Evolutionary conservation across 2,797 vertebrate species (phyloP), one percentile per base, ranked within the genome.

Genomic region (Ambastaia sidthimunki): DNA sequence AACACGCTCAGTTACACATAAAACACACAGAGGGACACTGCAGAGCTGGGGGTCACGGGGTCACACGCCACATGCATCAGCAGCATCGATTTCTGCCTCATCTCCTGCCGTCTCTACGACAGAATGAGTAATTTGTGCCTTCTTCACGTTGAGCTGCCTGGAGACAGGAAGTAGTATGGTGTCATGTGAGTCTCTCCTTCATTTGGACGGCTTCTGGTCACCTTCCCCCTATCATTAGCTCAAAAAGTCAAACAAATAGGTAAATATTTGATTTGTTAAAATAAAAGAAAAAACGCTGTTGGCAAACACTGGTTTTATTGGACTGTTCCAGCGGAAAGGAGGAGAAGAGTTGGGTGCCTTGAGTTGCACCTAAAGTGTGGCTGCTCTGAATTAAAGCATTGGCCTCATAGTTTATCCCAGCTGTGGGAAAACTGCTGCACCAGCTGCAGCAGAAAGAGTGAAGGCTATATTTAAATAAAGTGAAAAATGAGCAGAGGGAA

Each of bases 401-500:
- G 63, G 63, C 47, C 70, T 62, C 59, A 28, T 54, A 47, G 48
- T 67, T 71, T 77, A 48, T 78, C 21, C 57, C 44, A 74, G 77
- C 83, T 88, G 77, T 87, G 44, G 37, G 44, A 31, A 83, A 28
- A 31, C 15, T 60, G 59, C 16, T 25, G 55, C 65, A 83, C 73
- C 78, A 77, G 81, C 81, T 77, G 65, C 60, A 77, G 78, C 71
- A 69, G 34, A 63, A 72, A 34, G 54, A 73, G 59, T 81, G 59
- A 75, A 68, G 76, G 79, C 83, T 82, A 84, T 77, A 84, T 81
- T 80, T 83, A 83, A 80, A 83, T 81, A 84, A 62, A 78, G 63
- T 82, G 67, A 81, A 80, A 77, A 80, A 81, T 76, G 71, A 74
- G 80, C 66, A 63, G 55, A 82, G 50, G 83, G 71, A 68, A 80